These are phyloP conservation scores for Anoplopoma fimbria DNA, from an alignment of 2,113 vertebrate genomes.

Conservation along the genomic window DNA sequence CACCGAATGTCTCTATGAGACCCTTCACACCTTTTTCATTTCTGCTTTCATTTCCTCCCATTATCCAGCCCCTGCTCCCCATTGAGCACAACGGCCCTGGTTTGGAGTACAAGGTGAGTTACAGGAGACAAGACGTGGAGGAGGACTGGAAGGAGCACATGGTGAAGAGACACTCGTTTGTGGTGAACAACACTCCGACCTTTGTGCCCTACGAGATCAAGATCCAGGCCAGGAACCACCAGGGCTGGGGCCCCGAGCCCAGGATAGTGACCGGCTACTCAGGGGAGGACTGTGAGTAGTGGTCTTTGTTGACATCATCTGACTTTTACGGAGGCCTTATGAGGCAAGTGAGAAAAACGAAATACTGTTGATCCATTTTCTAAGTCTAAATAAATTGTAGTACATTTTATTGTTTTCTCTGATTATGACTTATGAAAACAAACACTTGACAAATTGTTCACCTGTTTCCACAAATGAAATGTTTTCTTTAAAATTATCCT, in stretches of 20 bases:
- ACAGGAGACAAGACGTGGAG: slow-evolving; percentile 85
- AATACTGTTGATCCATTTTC: neutral
- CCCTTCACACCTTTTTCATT: neutral
- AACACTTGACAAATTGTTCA: neutral
- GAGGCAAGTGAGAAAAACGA: neutral
- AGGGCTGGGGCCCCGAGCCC: slow-evolving; percentile 91
- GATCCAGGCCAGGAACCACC: slow-evolving; percentile 90
- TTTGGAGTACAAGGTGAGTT: slow-evolving; percentile 93
- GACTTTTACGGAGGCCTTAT: neutral
- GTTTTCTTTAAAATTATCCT: neutral
- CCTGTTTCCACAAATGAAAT: too few species aligned
- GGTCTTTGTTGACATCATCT: neutral
- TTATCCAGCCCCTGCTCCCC: slow-evolving; percentile 87
- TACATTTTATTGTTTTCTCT: neutral
- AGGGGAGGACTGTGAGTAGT: slow-evolving; percentile 93
- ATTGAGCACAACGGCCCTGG: slow-evolving; percentile 92
- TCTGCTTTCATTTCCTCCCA: neutral
- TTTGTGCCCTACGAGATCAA: slow-evolving; percentile 95
- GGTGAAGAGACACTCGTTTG: slow-evolving; percentile 90
- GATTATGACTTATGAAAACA: neutral
- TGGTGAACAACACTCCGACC: slow-evolving; percentile 89
- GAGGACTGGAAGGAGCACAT: slow-evolving; percentile 89
- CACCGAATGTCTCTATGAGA: slow-evolving; percentile 44
- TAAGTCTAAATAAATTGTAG: neutral
- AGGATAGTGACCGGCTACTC: slow-evolving; percentile 87